These are phyloP conservation scores for Acronicta alni DNA, from an alignment of 2,888 invertebrate genomes.

Conservation along the genomic window DNA sequence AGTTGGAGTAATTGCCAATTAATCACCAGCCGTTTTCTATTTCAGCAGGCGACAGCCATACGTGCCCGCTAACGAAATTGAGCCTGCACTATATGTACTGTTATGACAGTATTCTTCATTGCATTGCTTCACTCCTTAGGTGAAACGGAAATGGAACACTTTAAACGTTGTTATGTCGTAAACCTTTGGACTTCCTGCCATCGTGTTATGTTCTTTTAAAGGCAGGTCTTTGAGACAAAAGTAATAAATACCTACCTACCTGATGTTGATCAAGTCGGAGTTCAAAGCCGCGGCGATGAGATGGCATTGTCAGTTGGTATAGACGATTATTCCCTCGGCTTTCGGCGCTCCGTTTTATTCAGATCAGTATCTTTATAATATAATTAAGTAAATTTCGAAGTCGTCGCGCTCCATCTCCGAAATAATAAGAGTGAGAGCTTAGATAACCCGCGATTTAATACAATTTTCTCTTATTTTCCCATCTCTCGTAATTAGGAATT, in stretches of 20 bases:
- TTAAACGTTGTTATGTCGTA: background rate
- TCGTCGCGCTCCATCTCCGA: constrained; percentile 73
- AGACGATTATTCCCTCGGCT: constrained; percentile 54
- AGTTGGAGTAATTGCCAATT: constrained; percentile 87
- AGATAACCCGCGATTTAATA: constrained; percentile 78
- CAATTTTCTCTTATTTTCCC: constrained; percentile 74
- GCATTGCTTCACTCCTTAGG: constrained; percentile 15
- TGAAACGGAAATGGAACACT: background rate
- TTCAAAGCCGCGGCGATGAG: constrained; percentile 55
- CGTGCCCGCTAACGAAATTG: constrained; percentile 74
- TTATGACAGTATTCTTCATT: constrained; percentile 39
- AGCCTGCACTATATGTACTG: constrained; percentile 71
- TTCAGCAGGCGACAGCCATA: constrained; percentile 74
- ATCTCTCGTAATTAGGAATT: constrained; percentile 74
- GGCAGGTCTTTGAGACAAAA: constrained; percentile 24
- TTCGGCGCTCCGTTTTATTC: constrained; percentile 69
- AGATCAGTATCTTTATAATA: constrained; percentile 81
- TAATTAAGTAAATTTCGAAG: constrained; percentile 83
- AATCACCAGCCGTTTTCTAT: constrained; percentile 88
- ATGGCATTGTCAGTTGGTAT: constrained; percentile 66
- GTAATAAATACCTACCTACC: constrained; percentile 53
- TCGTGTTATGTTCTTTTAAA: background rate
- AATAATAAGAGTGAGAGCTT: constrained; percentile 78
- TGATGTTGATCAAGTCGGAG: constrained; percentile 41
- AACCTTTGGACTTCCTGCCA: background rate